A percentile compares a stretch with the other conserved stretches of the same genome.
phyloP scores from a whole-genome alignment of 2,113 vertebrate species.

The Hippocampus zosterae region DNA sequence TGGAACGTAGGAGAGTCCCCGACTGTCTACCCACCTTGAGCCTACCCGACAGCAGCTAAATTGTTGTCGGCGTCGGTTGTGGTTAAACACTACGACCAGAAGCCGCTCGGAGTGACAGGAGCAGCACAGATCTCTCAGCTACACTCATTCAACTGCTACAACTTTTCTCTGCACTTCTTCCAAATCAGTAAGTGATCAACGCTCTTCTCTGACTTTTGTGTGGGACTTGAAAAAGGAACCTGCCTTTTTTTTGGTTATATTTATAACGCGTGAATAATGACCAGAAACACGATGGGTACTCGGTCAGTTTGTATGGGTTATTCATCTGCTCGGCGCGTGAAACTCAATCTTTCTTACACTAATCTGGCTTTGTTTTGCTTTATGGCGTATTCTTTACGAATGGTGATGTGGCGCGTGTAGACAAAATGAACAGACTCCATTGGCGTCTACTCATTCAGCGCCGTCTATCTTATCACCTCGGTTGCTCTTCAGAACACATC shows the following conservation, averaged over 20 bases:
- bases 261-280: too few species aligned
- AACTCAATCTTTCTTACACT: neutral
- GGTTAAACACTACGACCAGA: conserved; percentile 10
- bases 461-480: neutral
- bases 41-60: conserved; percentile 7
- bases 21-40: neutral
- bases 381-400: neutral
- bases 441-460: neutral
- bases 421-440: neutral
- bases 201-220: neutral
- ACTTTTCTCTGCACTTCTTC: conserved; percentile 5
- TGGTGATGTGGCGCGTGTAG: conserved; percentile 1
- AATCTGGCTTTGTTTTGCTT: neutral
- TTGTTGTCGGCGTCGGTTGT: conserved; percentile 7
- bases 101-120: conserved; percentile 3
- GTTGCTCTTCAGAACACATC: too few species aligned
- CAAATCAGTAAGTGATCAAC: conserved; percentile 17
- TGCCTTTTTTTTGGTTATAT: too few species aligned
- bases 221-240: neutral
- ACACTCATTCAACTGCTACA: neutral
- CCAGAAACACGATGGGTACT: neutral
- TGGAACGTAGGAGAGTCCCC: conserved; percentile 11
- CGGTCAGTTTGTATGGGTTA: neutral
- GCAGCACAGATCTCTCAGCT: neutral
- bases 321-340: neutral